Base-by-base conservation (phyloP, 2,797 vertebrate genomes). In the Cetoscarus ocellatus region DNA sequence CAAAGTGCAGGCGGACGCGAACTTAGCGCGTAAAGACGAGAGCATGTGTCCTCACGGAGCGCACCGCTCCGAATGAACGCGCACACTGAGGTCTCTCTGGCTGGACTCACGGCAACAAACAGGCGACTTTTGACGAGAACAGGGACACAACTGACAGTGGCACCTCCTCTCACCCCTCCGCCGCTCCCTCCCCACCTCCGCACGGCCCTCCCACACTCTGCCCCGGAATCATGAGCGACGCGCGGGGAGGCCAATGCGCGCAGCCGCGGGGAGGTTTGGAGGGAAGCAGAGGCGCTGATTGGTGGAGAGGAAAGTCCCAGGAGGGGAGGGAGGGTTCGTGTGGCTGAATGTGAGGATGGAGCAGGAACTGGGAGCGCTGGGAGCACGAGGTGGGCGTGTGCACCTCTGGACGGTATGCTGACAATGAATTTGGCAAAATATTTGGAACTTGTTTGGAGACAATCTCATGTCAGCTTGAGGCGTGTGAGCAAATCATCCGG, bases 131-230 rank as follows among this genome's bases (percentile, higher is more conserved):
- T 83, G 82, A 82, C 70, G 78, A 85, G 79, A 77, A 86, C 17
- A 61, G 70, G 54, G 66, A 91, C 84, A 89, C 84, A 69, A 75
- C 53, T 91, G 91, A 92, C 89, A 92, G 83, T 63, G 66, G 83
- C 79, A 17, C 92, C 90, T 84, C 93, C 92, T 86, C 84, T 40
- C 14, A 44, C 4, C 62, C 63, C 79, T 49, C 75, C 77, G 27
- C 70, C 69, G 75, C 75, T 61, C 55, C 63, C 74, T 36, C 40
- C 71, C 11, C 9, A 59, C 43, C 18, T 38, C 36, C 63, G 1
- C 48, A 15, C 40, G 6, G 70, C 84, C 72, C 89, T 49, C 91
- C 89, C 61, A 65, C 63, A 38, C 0, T 10, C 58, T 44, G 71
- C 59, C 63, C 67, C 62, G 4, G 18, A 40, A 51, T 7, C 44